Evolutionary conservation across 2,797 vertebrate genomes (phyloP), one percentile per base, ranked within the genome.

Genomic region (Macropus fuliginosus): DNA sequence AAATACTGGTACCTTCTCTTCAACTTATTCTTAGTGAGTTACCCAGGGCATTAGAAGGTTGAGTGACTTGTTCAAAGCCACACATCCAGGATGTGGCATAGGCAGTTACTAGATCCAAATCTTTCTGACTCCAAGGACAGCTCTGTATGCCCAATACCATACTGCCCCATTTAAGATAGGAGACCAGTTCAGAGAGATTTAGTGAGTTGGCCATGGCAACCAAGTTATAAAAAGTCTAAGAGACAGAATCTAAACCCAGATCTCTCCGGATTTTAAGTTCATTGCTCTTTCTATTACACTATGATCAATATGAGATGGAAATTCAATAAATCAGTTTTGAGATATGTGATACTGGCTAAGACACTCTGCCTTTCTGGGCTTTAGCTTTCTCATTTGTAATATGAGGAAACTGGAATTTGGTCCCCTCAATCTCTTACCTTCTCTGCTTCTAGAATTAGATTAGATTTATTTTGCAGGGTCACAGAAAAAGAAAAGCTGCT

Each of bases 391-490:
- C 66, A 21, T 74, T 4, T 21, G 66, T 74, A 21, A 74, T 40
- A 74, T 40, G 66, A 40, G 66, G 5, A 40, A 40, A 16, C 40
- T 18, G 34, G 34, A n/a, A 16, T 66, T 66, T 66, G 59, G 31
- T 66, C 34, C 59, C 16, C 59, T 66, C 31, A 66, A 66, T 34
- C n/a, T 74, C 16, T 18, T 74, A 8, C 31, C n/a, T 74, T 40
- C 6, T 74, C 34, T 74, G 5, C 16, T 74, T 74, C n/a, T 40
- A 40, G 66, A 74, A 74, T 74, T 40, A 40, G 66, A 74, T 74
- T 74, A 74, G 66, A 18, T 74, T n/a, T 74, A 91, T 29, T 95
- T 97, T 93, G 92, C 90, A 95, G 66, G 52, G 93, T 97, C 93
- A 89, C 55, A 59, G n/a, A 40, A 93, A 93, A 90, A 59, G 66